Evolutionary conservation across 2,113 vertebrate species (phyloP).

Genomic region (Helogale parvula): DNA sequence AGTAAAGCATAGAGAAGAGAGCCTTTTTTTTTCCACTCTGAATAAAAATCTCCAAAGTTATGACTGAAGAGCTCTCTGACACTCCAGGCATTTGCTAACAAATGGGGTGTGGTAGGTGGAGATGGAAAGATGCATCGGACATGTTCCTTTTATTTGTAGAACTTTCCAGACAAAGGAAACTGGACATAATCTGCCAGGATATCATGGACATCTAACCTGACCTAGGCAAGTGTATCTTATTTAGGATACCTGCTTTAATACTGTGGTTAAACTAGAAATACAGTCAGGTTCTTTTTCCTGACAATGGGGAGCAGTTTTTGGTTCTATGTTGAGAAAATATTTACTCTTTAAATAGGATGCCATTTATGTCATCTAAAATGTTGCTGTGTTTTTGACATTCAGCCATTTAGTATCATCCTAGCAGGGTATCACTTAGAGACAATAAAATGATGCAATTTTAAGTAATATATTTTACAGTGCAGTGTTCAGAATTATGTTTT

Average conservation of each 20-base stretch:
- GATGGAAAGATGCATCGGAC: not conserved
- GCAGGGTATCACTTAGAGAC: not conserved
- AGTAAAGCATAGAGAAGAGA: not conserved
- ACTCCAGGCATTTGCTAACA: not conserved
- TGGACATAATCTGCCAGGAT: not conserved
- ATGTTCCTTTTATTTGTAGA: not conserved
- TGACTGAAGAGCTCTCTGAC: not conserved
- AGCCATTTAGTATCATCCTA: not conserved
- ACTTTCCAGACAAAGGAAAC: not conserved
- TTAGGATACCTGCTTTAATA: not conserved
- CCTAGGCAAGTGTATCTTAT: not conserved
- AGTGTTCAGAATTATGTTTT: not conserved
- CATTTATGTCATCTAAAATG: not conserved
- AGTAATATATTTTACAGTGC: not conserved
- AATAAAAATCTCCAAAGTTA: not conserved
- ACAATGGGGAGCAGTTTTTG: not conserved
- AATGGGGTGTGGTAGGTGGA: not conserved
- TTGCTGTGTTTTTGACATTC: not conserved
- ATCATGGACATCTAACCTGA: not conserved
- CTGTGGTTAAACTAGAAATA: not conserved
- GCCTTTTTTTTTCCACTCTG: not conserved
- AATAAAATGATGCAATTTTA: conserved; percentile 36
- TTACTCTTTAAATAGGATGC: not conserved
- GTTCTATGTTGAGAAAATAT: not conserved
- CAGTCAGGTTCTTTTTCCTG: not conserved